A percentile compares a stretch with the other conserved stretches of the same genome.
Evolutionary conservation across 2,797 vertebrate genomes (phyloP).

Genomic region (Peromyscus attwateri): DNA sequence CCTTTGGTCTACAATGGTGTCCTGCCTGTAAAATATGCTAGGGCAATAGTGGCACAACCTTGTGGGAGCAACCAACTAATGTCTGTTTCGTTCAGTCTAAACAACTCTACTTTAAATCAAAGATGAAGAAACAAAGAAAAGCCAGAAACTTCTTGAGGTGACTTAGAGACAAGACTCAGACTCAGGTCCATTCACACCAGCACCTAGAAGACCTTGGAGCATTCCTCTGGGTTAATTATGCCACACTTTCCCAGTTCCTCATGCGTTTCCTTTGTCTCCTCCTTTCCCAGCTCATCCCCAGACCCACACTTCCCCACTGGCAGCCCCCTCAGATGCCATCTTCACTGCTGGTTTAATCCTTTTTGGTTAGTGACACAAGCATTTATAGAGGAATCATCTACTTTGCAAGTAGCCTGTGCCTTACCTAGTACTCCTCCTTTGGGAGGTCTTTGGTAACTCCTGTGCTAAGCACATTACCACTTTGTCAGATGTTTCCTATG

Average conservation of each 20-base stretch:
- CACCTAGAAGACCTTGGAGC: neutral
- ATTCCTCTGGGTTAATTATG: neutral
- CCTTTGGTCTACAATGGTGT: neutral
- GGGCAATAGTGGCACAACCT: neutral
- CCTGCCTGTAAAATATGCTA: neutral
- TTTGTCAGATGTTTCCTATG: neutral
- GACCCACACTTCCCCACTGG: neutral
- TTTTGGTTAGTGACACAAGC: neutral
- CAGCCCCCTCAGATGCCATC: neutral
- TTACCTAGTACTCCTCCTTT: neutral
- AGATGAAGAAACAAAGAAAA: neutral
- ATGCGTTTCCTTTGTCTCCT: neutral
- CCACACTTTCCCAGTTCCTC: neutral
- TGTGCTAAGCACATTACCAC: neutral
- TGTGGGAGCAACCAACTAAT: neutral
- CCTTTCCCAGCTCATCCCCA: neutral
- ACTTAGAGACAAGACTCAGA: conserved; percentile 3
- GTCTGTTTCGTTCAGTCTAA: neutral
- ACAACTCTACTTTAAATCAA: neutral
- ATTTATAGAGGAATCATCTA: neutral
- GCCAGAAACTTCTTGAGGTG: neutral
- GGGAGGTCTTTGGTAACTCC: neutral
- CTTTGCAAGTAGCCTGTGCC: neutral
- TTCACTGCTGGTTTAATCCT: neutral
- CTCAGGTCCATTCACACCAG: neutral